Base-by-base conservation (phyloP, 2,888 invertebrate species). In the Pinctada fucata region DNA sequence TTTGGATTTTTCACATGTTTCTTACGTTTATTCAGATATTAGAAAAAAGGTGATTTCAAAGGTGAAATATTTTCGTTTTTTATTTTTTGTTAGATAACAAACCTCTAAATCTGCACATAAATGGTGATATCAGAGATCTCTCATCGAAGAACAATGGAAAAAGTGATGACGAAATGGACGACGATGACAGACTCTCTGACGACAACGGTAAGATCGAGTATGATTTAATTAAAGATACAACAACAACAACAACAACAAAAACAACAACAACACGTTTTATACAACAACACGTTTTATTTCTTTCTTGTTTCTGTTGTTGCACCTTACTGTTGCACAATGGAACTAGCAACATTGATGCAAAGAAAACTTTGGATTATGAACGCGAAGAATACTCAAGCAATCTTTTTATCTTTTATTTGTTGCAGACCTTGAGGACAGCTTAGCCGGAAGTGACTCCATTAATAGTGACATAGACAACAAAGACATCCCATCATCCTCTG, bases 91-190 rank as follows among this genome's bases (percentile, higher is more conserved):
- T 74, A 88, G 89, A 84, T 72, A 86, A 88, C 75, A 85, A 86
- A 79, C 90, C 90, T n/a, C 81, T 90, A n/a, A 88, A 90, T 68
- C 85, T 90, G 47, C 89, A 90, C 72, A 85, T 90, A 64, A 90
- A 90, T 74, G 88, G 88, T 2, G 87, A 88, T 69, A 82, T 84
- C 70, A 87, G 86, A 75, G 88, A 89, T 75, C 80, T 82, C 45
- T 80, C 84, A 63, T 85, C 84, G 76, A 82, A 81, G 81, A 82
- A 82, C 77, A 79, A 78, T 63, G 74, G 80, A 47, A 82, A 77
- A 75, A 84, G 82, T 72, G 81, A 82, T 47, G 86, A 86, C 45
- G 84, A 83, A 58, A 83, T 86, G 13, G 86, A 87, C 70, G 87
- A 89, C 75, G 89, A 89, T 72, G 89, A 89, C 70, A 87, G 88